Evolutionary conservation across 1,140 invertebrate genomes (phyloP).

Genomic region (Phymorhynchus buccinoides): DNA sequence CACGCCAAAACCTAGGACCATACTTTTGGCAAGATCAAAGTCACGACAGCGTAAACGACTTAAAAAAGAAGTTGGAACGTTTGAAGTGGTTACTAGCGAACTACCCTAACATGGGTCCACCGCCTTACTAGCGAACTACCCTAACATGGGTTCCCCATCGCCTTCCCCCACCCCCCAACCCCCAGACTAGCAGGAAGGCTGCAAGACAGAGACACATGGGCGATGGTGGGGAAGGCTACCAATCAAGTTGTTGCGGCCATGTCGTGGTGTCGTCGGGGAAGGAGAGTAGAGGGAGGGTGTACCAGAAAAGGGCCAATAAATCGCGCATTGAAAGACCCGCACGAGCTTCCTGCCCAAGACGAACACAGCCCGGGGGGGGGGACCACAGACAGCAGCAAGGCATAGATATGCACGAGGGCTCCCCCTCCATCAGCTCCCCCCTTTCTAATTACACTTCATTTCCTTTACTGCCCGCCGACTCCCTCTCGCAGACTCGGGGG

Average conservation of each 20-base stretch:
- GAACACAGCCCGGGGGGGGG: conserved; percentile 1
- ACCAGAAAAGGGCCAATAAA: conserved; percentile 38
- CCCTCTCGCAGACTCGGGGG: conserved; percentile 11
- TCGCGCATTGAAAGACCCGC: conserved; percentile 37
- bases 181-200: too few species aligned
- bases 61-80: too few species aligned
- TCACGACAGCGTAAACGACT: not conserved
- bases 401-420: conserved; percentile 28
- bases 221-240: not conserved
- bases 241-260: conserved; percentile 20
- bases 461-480: conserved; percentile 34
- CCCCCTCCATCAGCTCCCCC: conserved; percentile 35
- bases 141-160: not conserved
- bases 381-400: conserved; percentile 9
- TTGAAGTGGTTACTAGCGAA: not conserved
- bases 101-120: too few species aligned
- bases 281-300: conserved; percentile 11
- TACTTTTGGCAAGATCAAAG: too few species aligned
- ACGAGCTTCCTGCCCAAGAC: conserved; percentile 35
- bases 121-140: too few species aligned
- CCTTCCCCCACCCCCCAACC: too few species aligned
- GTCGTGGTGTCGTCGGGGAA: too few species aligned
- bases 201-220: not conserved
- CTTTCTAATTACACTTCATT: conserved; percentile 48
- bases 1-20: too few species aligned